Evolutionary conservation across 2,113 vertebrate genomes (phyloP).

Genomic region (Gallinago jamesoni): DNA sequence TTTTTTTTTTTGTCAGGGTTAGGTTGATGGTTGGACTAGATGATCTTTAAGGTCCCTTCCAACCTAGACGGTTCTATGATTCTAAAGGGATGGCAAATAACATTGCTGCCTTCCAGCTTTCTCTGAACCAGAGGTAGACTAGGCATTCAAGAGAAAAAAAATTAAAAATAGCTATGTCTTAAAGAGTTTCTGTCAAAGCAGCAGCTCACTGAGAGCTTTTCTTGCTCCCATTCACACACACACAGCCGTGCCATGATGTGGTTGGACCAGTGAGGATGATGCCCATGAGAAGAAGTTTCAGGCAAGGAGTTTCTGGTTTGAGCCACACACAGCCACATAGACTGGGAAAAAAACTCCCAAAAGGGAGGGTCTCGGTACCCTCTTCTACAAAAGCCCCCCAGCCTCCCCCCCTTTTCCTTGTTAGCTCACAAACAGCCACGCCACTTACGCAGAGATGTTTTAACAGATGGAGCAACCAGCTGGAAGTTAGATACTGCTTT

Average conservation of each 20-base stretch:
- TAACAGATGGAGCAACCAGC: conserved; percentile 31
- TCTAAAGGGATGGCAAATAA: neutral
- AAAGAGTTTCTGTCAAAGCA: neutral
- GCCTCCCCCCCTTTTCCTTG: neutral
- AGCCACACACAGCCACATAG: neutral
- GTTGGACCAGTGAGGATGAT: accelerated
- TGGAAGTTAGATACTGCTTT: neutral
- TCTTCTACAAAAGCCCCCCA: neutral
- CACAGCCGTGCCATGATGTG: accelerated
- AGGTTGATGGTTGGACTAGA: too few species aligned
- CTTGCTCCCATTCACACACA: neutral
- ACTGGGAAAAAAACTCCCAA: neutral
- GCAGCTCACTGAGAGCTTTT: neutral
- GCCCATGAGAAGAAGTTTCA: neutral
- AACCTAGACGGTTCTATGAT: too few species aligned
- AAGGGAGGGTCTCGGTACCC: neutral
- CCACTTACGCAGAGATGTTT: neutral
- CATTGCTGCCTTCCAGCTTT: neutral
- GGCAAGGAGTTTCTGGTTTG: neutral
- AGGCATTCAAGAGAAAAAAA: neutral
- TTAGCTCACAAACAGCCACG: neutral
- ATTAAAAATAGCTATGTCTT: neutral
- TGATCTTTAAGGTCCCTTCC: too few species aligned
- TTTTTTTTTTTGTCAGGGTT: too few species aligned
- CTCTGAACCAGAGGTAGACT: neutral